Conservation (phyloP, 2,113 vertebrate species). For the Jaculus jaculus region DNA sequence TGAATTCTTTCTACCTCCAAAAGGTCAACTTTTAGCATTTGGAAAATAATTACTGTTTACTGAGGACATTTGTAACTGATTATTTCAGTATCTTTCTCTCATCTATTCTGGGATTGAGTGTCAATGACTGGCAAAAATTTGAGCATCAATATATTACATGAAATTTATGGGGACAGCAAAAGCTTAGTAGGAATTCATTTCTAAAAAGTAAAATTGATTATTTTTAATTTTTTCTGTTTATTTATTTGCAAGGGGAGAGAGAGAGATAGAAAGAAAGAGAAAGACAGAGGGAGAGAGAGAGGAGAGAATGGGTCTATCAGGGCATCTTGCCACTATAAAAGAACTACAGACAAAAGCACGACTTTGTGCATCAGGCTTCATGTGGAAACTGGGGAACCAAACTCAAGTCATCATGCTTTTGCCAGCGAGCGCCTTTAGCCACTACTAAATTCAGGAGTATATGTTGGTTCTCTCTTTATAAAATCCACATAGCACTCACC, state of each 20-base stretch:
- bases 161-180: not conserved
- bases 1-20: not conserved
- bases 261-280: too few species aligned
- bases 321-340: too few species aligned
- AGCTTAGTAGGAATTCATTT: not conserved
- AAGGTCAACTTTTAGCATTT: constrained; percentile 60
- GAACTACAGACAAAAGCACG: too few species aligned
- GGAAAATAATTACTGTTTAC: constrained; percentile 63
- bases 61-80: constrained; percentile 54
- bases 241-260: too few species aligned
- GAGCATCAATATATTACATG: not conserved
- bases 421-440: too few species aligned
- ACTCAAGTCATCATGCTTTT: too few species aligned
- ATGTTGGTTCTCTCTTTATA: not conserved
- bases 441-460: too few species aligned
- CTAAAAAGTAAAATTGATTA: not conserved
- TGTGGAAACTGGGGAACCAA: too few species aligned
- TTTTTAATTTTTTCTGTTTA: not conserved
- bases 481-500: not conserved
- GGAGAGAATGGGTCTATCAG: too few species aligned
- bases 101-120: constrained; percentile 41
- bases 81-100: constrained; percentile 8
- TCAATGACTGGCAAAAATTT: not conserved
- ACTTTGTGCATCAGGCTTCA: too few species aligned
- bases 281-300: too few species aligned